Evolutionary conservation across 2,888 invertebrate genomes (phyloP), one percentile per base, ranked within the genome.

Genomic region (Rhagophthalmus giganteus): DNA sequence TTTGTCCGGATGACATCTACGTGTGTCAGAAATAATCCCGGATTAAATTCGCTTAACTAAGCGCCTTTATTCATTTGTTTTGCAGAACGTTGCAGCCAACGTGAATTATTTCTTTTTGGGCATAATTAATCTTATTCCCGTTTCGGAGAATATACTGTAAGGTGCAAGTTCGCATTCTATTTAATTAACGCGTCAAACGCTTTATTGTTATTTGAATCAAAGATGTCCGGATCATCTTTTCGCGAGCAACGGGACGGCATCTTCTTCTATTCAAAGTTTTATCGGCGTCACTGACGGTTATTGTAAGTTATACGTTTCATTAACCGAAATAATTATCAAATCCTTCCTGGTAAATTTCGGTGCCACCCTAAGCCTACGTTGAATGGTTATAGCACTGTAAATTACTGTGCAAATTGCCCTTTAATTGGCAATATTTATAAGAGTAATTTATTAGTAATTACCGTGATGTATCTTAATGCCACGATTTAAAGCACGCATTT

Each of bases 11-110:
- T 52, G 46, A 52, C 52, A 52, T 52, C 46, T 35, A 51, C 45
- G 51, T 45, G 51, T 35, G 51, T 51, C 45, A 38, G 39, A 38
- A 51, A 34, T 51, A 51, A 51, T 51, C 51, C 51, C 2, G 45
- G 51, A 51, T 51, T 51, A 45, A 38, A 40, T 47, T 47, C 34
- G 28, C 33, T 40, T 20, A 25, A 47, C 47, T 47, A 47, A 47
- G 39, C 47, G 39, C 15, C 47, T 38, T 40, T 40, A 26, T 20
- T 20, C 20, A 20, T 20, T 20, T 20, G 25, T 41, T 41, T 14
- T 41, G 40, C 40, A 41, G 30, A 13, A 31, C 16, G 31, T 16
- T 30, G 31, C 30, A 41, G 11, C 40, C 24, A 12, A 28, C 28
- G 16, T 7, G 28, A n/a, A 24, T 38, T 38, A 26, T 41, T 32